Evolutionary conservation across 2,113 vertebrate genomes (phyloP), one percentile per base, ranked within the genome.

Genomic region (Nycticryphes semicollaris): DNA sequence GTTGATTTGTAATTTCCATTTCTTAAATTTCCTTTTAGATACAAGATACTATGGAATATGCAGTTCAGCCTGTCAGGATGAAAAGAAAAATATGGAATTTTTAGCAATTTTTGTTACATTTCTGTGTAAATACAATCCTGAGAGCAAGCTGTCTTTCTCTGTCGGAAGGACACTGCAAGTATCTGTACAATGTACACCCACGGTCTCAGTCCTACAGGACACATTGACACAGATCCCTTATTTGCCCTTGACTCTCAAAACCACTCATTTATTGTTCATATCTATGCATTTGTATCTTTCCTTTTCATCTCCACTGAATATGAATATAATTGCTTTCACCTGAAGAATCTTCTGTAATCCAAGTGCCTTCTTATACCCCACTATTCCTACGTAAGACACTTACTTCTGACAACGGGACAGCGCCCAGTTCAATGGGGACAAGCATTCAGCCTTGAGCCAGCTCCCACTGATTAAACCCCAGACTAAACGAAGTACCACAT

Each of bases 401-500:
- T 48, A 27, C 33, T 80, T 35, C 25, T 43, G 30, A 68, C 41
- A 56, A 50, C 0, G 1, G 27, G 9, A 50, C 62, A 80, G 57
- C 53, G 73, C 45, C 85, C 18, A 14, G 33, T 59, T 79, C 30
- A 51, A 4, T 22, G 7, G 47, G 33, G 39, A 66, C 19, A 62
- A 90, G 33, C 3, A 2, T 37, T 78, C 43, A 60, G 70, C 33
- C 82, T 53, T 16, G 15, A 62, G 43, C n/a, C 51, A 62, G 67
- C 50, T 82, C 45, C 27, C 18, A 41, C 33, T 28, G 27, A 57
- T 60, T 66, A 80, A 90, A 57, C 4, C 18, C 35, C 12, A 1
- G 2, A n/a, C 20, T 51, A 76, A 95, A 39, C 0, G 0, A 60
- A 72, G 70, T n/a, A 27, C 8, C 8, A 16, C 24, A 4, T 41